Conservation (phyloP, 92 coral and sea anemone species). For the Umimayanthus kanabou region DNA sequence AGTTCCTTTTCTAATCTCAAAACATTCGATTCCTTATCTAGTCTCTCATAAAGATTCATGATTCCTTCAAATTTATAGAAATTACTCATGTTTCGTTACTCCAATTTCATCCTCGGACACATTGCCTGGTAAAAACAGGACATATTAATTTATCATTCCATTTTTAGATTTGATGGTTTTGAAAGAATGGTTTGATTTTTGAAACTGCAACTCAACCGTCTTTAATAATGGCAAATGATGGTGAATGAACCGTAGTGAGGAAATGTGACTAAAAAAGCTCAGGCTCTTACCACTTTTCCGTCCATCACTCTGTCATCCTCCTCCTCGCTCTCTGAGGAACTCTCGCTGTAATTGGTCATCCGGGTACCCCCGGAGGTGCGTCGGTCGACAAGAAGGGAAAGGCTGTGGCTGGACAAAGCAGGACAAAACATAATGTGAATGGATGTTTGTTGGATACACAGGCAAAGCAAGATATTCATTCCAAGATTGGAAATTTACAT, state of each 20-base stretch:
- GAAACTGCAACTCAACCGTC: too few relatives aligned
- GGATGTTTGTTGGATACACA: background rate
- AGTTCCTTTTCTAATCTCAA: too few relatives aligned
- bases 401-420: background rate
- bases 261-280: background rate
- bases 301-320: constrained; percentile 93
- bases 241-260: background rate
- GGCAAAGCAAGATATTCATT: background rate
- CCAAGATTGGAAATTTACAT: background rate
- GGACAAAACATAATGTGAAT: background rate
- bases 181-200: too few relatives aligned
- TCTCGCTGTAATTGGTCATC: constrained; percentile 75
- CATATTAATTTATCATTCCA: too few relatives aligned
- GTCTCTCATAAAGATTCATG: too few relatives aligned
- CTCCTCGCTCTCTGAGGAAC: constrained; percentile 96
- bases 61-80: too few relatives aligned
- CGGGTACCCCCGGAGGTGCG: constrained; percentile 43
- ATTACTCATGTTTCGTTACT: too few relatives aligned
- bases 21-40: too few relatives aligned
- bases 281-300: constrained; percentile 74
- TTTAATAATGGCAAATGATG: too few relatives aligned
- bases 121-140: too few relatives aligned
- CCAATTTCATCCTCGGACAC: too few relatives aligned
- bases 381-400: background rate
- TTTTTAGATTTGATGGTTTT: too few relatives aligned